These are phyloP conservation scores for Lepus timidus DNA, from an alignment of 2,113 vertebrate genomes.

Conservation along the genomic window DNA sequence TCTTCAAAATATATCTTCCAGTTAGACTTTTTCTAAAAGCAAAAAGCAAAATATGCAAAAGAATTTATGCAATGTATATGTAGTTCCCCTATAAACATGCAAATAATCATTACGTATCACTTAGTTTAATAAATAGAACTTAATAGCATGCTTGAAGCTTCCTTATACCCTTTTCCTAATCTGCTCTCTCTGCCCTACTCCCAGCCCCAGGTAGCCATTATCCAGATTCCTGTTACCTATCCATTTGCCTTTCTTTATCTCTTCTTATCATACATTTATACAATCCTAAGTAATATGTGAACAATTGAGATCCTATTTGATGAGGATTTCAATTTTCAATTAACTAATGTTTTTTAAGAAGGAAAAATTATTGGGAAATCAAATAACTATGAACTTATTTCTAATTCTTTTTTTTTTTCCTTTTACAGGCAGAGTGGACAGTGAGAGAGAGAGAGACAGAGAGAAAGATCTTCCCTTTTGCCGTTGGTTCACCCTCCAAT, in stretches of 20 bases:
- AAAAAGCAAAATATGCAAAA: background rate
- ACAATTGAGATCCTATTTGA: background rate
- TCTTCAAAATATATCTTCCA: background rate
- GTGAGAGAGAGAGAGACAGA: no score
- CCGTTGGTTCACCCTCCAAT: no score
- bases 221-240: background rate
- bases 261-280: background rate
- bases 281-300: background rate
- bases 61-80: background rate
- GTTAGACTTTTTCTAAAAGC: background rate
- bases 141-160: background rate
- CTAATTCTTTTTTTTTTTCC: no score
- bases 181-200: background rate
- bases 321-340: background rate
- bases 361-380: conserved; percentile 20
- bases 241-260: background rate
- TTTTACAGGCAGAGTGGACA: no score
- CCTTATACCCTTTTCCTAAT: background rate
- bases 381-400: background rate
- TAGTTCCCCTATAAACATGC: background rate
- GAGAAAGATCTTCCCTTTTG: no score
- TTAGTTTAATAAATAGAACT: background rate
- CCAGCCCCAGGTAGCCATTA: background rate
- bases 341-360: background rate
- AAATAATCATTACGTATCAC: background rate